Evolutionary conservation across 2,888 invertebrate species (phyloP).

Genomic region (Meteorus cinctellus): DNA sequence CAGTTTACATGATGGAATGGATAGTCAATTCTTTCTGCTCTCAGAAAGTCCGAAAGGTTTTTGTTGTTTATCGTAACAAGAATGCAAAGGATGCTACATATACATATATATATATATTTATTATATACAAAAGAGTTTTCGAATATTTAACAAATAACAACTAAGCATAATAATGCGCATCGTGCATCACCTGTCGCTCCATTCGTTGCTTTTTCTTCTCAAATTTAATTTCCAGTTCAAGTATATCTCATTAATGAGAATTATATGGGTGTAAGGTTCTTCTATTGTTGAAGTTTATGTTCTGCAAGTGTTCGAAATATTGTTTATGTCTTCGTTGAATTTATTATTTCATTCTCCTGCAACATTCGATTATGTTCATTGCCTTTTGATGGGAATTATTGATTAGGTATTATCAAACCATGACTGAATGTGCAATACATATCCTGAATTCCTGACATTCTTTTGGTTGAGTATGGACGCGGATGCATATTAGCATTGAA

Average conservation of each 20-base stretch:
- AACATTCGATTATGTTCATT: no score
- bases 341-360: no score
- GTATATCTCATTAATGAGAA: conserved; percentile 9
- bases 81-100: conserved; percentile 31
- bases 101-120: conserved; percentile 10
- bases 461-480: no score
- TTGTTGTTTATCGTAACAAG: conserved; percentile 46
- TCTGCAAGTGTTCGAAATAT: no score
- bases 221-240: neutral
- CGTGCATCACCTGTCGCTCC: conserved; percentile 41
- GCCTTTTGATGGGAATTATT: no score
- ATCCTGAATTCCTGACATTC: no score
- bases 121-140: conserved; percentile 45
- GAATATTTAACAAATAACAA: conserved; percentile 56
- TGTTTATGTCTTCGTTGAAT: no score
- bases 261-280: no score
- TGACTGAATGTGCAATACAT: no score
- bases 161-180: conserved; percentile 42
- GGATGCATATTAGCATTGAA: neutral
- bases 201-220: conserved; percentile 21
- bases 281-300: no score
- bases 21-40: conserved; percentile 39
- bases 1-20: conserved; percentile 52
- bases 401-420: no score
- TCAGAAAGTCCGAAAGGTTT: conserved; percentile 40